A percentile compares a stretch with the other conserved stretches of the same genome.
These are phyloP conservation scores for Sitophilus oryzae DNA, from an alignment of 1,140 invertebrate genomes.

Conservation along the genomic window DNA sequence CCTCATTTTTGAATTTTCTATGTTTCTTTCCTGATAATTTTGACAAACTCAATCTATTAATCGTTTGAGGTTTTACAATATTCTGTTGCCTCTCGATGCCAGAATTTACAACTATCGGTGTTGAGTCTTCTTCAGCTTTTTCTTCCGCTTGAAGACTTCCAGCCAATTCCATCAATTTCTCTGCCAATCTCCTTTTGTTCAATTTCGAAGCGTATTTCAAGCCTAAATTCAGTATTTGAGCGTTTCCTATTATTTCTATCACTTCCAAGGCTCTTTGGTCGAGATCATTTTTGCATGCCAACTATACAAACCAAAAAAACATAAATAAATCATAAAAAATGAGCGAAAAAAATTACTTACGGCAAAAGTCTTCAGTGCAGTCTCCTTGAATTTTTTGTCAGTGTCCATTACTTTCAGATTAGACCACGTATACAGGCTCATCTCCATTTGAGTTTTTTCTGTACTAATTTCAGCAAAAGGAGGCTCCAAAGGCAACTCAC, in stretches of 20 bases:
- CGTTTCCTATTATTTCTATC: slow-evolving; percentile 73
- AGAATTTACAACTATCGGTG: not conserved
- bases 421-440: slow-evolving; percentile 61
- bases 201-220: slow-evolving; percentile 79
- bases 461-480: slow-evolving; percentile 76
- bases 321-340: slow-evolving; percentile 9
- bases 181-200: slow-evolving; percentile 68
- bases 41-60: slow-evolving; percentile 5
- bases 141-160: slow-evolving; percentile 14
- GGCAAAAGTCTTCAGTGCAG: slow-evolving; percentile 85
- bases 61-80: slow-evolving; percentile 4
- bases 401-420: slow-evolving; percentile 55
- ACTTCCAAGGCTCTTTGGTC: slow-evolving; percentile 83
- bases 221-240: slow-evolving; percentile 72
- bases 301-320: slow-evolving; percentile 49
- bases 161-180: slow-evolving; percentile 56
- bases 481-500: slow-evolving; percentile 61
- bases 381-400: slow-evolving; percentile 62
- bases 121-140: slow-evolving; percentile 9
- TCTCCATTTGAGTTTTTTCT: slow-evolving; percentile 79
- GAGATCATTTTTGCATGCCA: slow-evolving; percentile 74
- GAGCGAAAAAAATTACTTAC: slow-evolving; percentile 53
- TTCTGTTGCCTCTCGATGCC: not conserved
- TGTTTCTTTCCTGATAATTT: slow-evolving; percentile 3
- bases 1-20: slow-evolving; percentile 6